These are phyloP conservation scores for Paralvinella palmiformis DNA, from an alignment of 1,140 invertebrate species.

Conservation along the genomic window DNA sequence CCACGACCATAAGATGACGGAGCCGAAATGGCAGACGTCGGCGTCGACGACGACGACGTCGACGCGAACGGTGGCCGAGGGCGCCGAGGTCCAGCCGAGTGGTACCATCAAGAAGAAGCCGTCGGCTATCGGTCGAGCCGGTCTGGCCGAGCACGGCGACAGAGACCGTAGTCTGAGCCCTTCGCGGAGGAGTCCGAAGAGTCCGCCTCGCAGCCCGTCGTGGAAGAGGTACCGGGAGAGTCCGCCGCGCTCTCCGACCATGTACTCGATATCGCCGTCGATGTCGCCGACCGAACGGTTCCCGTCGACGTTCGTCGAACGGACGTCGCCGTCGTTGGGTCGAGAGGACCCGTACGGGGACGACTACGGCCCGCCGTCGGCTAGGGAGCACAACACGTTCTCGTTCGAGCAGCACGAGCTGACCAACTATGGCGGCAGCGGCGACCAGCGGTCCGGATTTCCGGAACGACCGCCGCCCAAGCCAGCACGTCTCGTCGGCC, in stretches of 20 bases:
- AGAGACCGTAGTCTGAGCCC: constrained; percentile 4
- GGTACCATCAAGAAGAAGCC: constrained; percentile 5
- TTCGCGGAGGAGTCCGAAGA: constrained; percentile 8
- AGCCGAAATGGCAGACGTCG: constrained; percentile 30
- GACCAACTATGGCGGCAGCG: background rate
- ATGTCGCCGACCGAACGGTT: constrained; percentile 1
- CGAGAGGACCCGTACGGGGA: background rate
- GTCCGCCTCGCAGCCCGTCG: constrained; percentile 13
- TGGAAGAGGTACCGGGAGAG: constrained; percentile 16
- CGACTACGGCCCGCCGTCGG: constrained; percentile 1
- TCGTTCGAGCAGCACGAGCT: constrained; percentile 49
- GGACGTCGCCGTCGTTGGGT: background rate
- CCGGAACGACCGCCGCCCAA: background rate
- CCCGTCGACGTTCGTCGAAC: background rate
- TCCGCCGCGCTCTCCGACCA: constrained; percentile 4
- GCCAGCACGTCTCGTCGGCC: background rate
- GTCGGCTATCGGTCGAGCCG: constrained; percentile 1
- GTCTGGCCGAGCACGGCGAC: background rate
- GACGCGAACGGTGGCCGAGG: constrained; percentile 20
- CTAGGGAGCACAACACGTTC: constrained; percentile 26
- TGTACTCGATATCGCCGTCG: background rate
- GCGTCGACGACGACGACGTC: constrained; percentile 21
- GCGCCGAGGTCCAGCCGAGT: background rate
- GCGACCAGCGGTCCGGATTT: background rate
- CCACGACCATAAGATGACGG: constrained; percentile 21